phyloP scores from a whole-genome alignment of 2,888 invertebrate species.

The Ormyrus pomaceus region DNA sequence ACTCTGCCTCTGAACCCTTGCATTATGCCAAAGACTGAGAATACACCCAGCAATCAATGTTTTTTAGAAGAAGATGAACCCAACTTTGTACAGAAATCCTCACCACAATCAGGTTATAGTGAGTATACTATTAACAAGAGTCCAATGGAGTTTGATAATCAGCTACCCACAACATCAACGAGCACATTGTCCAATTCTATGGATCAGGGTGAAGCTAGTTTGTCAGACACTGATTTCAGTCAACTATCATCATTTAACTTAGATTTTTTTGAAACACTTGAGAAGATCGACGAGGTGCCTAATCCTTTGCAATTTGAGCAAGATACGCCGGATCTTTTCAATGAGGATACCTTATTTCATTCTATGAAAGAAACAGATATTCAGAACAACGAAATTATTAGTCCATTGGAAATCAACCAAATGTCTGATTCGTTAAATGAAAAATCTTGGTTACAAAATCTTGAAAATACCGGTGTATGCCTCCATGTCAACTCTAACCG shows the following conservation, averaged over 20 bases:
- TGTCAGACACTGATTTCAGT: slow-evolving; percentile 59
- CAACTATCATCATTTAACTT: slow-evolving; percentile 62
- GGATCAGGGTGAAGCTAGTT: slow-evolving; percentile 55
- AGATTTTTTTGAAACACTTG: slow-evolving; percentile 63
- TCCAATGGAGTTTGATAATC: slow-evolving; percentile 52
- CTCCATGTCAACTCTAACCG: slow-evolving; percentile 78
- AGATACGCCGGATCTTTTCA: slow-evolving; percentile 55
- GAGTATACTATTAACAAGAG: slow-evolving; percentile 48
- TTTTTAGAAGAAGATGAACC: slow-evolving; percentile 38
- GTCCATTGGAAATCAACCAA: slow-evolving; percentile 38
- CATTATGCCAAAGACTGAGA: slow-evolving; percentile 24
- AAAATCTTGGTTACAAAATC: slow-evolving; percentile 60
- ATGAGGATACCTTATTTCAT: slow-evolving; percentile 52
- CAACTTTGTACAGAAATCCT: slow-evolving; percentile 31
- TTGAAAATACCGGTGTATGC: slow-evolving; percentile 78
- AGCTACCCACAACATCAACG: slow-evolving; percentile 54
- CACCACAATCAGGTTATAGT: slow-evolving; percentile 44
- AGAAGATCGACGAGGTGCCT: slow-evolving; percentile 59
- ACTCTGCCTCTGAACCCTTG: slow-evolving; percentile 43
- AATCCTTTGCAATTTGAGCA: slow-evolving; percentile 57
- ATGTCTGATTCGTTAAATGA: slow-evolving; percentile 40
- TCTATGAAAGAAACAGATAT: slow-evolving; percentile 28
- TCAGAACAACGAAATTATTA: slow-evolving; percentile 8
- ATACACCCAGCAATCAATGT: slow-evolving; percentile 41
- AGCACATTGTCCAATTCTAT: slow-evolving; percentile 49